phyloP scores from a whole-genome alignment of 2,797 vertebrate genomes.

The Eupleurogrammus muticus region DNA sequence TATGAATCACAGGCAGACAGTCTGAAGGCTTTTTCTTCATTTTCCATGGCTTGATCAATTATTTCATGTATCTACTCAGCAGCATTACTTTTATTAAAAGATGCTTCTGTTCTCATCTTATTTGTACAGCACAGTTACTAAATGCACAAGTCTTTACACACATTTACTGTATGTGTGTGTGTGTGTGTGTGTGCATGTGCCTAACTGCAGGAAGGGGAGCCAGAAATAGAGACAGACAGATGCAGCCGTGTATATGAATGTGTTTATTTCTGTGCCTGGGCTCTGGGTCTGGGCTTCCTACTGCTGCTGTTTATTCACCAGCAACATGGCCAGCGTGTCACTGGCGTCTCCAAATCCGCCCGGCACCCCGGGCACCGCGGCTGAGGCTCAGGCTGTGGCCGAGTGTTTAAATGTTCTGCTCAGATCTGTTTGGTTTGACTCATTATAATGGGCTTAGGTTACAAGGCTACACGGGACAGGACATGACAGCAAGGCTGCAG shows the following conservation, averaged over 20 bases:
- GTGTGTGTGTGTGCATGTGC: background rate
- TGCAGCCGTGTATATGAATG: conserved; percentile 32
- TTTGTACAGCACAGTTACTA: background rate
- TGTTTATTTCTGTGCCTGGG: conserved; percentile 31
- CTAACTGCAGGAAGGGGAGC: background rate
- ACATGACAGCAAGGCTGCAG: conserved; percentile 22
- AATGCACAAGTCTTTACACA: no score
- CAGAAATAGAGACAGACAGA: conserved; percentile 29
- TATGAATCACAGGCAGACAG: conserved; percentile 24
- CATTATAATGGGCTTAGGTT: background rate
- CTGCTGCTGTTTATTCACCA: conserved; percentile 45
- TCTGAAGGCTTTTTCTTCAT: background rate
- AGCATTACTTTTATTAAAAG: background rate
- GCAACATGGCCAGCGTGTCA: conserved; percentile 37
- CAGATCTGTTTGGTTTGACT: background rate
- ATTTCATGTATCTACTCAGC: background rate
- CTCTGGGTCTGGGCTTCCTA: conserved; percentile 7
- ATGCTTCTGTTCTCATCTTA: background rate
- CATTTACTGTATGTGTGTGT: conserved; percentile 5
- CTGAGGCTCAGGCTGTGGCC: background rate
- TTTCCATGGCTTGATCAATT: background rate
- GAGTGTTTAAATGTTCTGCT: conserved; percentile 20
- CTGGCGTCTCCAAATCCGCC: conserved; percentile 33
- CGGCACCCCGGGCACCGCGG: background rate
- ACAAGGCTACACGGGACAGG: background rate